phyloP scores from a whole-genome alignment of 2,797 vertebrate species.

The Protonibea diacanthus region DNA sequence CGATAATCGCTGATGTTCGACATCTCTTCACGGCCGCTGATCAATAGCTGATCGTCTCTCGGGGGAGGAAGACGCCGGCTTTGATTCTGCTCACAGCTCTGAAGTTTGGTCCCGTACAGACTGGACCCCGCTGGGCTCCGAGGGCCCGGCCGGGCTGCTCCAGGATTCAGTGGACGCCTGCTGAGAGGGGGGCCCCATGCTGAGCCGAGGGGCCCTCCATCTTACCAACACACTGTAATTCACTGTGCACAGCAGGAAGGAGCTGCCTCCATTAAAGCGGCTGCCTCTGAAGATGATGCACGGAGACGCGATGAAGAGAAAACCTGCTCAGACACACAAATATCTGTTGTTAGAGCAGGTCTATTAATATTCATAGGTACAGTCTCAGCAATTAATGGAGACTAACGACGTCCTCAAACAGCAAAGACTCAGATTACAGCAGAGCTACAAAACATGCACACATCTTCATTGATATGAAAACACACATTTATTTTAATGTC shows the following conservation, averaged over 20 bases:
- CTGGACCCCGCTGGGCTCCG: conserved; percentile 26
- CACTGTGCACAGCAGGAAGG: conserved; percentile 43
- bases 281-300: conserved; percentile 15
- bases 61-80: conserved; percentile 32
- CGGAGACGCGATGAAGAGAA: not conserved
- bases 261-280: not conserved
- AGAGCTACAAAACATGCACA: no score
- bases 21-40: conserved; percentile 43
- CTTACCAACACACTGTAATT: conserved; percentile 49
- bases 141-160: conserved; percentile 18
- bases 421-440: no score
- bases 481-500: no score
- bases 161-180: conserved; percentile 38
- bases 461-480: no score
- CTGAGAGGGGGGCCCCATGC: conserved; percentile 27
- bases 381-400: not conserved
- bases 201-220: conserved; percentile 42
- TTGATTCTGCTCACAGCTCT: conserved; percentile 51
- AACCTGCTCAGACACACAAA: not conserved
- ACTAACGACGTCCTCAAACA: no score
- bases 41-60: conserved; percentile 52
- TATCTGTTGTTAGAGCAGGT: not conserved
- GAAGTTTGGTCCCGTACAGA: conserved; percentile 20
- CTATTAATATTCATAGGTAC: not conserved
- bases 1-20: conserved; percentile 48